Percentiles rank a stretch among this genome's conserved stretches.
phyloP scores from a whole-genome alignment of 53 echinoderm and acorn worm genomes.

The Echinarachnius parma region DNA sequence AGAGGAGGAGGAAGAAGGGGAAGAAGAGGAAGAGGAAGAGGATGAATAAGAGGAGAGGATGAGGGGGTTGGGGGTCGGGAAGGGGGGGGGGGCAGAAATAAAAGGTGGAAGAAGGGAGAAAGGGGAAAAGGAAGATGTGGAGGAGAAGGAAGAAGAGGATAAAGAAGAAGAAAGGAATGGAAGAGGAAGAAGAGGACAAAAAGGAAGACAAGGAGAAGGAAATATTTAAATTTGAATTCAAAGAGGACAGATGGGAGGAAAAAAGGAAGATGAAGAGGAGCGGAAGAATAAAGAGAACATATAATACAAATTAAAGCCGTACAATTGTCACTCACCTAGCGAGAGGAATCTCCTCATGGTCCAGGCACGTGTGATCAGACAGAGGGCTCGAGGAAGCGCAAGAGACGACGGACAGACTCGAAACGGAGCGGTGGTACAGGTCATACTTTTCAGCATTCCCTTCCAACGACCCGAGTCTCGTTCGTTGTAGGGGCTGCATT shows the following conservation, averaged over 20 bases:
- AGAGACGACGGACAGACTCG: slow-evolving; percentile 55
- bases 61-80: no score
- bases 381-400: slow-evolving; percentile 61
- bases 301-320: no score
- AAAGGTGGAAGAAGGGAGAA: no score
- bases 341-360: slow-evolving; percentile 89
- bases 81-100: no score
- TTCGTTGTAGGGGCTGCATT: no score
- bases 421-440: slow-evolving; percentile 39
- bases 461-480: not conserved
- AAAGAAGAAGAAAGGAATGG: not conserved
- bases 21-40: no score
- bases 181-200: not conserved
- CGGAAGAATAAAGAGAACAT: not conserved
- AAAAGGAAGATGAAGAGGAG: not conserved
- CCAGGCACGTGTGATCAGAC: slow-evolving; percentile 49
- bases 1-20: no score
- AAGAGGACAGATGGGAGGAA: not conserved
- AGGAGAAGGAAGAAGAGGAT: no score
- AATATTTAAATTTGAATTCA: not conserved
- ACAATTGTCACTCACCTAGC: slow-evolving; percentile 71
- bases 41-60: no score
- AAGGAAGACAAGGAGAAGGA: not conserved
- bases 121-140: no score
- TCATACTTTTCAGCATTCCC: not conserved